Base-by-base conservation (phyloP, 2,888 invertebrate species). In the Schizaphis graminum region DNA sequence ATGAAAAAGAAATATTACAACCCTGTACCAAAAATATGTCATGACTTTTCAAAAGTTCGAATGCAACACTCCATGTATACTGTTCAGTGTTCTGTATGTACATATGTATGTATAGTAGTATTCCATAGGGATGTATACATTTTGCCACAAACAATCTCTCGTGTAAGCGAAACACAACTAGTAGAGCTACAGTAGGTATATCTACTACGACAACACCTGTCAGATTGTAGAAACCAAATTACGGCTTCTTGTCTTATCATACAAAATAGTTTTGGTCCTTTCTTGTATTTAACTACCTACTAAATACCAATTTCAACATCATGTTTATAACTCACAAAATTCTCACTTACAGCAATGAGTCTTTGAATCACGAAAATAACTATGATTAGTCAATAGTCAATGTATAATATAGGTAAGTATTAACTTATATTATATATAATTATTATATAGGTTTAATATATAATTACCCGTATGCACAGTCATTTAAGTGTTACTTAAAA, bases 161-260 rank as follows among this genome's bases (percentile, higher is more conserved):
- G 35, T 35, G 35, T 21, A 21, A 35, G 7, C 35, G 35, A 77
- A 28, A 10, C 26, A 26, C 26, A 28, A 16, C 21, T 35, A 21
- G 77, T 21, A 77, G 3, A 16, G 53, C 3, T 53, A 53, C 53
- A 53, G 53, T 53, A 53, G 16, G 28, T 10, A 61, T 35, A 21
- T 21, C 77, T 77, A 16, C 28, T 13, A 61, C 61, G 47, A 61
- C 61, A 47, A 90, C 61, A 90, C 61, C 89, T 90, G 89, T 90
- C 89, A 61, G 89, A 47, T 90, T 47, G 89, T 8, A 47, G 89
- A 90, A 90, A 90, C 61, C 61, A 61, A 90, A 90, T 90, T 67
- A 90, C 49, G 35, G 77, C 35, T 77, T 77, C 77, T 77, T 35
- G 77, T 77, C 35, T 77, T 77, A 77, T 77, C 77, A 77, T 35